Evolutionary conservation across 2,113 vertebrate species (phyloP).

Genomic region (Daboia siamensis): DNA sequence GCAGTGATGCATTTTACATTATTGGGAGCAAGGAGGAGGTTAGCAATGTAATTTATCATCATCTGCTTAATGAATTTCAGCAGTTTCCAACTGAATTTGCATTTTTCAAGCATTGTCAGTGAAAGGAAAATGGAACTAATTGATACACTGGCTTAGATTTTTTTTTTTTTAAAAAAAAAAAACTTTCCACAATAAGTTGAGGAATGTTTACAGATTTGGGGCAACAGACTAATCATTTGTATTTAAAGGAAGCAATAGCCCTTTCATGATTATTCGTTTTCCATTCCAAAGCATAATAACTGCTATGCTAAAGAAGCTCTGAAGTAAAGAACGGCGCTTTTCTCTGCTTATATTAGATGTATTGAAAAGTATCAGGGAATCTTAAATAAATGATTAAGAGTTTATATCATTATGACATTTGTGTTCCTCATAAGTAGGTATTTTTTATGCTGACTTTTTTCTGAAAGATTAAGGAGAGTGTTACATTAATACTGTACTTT

Average conservation of each 20-base stretch:
- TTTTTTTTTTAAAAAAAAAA: not conserved
- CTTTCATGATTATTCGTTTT: not conserved
- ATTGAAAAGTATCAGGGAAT: not conserved
- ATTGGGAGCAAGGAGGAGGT: not conserved
- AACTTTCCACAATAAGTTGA: not conserved
- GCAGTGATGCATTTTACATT: not conserved
- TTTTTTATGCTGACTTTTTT: not conserved
- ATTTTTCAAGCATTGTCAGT: not conserved
- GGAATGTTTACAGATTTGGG: not conserved
- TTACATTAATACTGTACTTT: not conserved
- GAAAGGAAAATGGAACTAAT: not conserved
- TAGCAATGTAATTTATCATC: not conserved
- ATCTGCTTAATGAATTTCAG: not conserved
- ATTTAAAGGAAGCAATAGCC: not conserved
- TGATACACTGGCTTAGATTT: not conserved
- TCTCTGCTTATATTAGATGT: not conserved
- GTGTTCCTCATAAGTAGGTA: not conserved
- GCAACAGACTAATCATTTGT: not conserved
- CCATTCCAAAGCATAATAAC: not conserved
- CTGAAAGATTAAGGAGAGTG: not conserved
- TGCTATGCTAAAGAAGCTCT: not conserved
- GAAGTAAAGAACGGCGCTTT: not conserved
- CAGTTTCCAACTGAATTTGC: not conserved
- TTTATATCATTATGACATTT: not conserved
- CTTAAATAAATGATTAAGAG: not conserved